A percentile compares a stretch with the other conserved stretches of the same genome.
Evolutionary conservation across 2,888 invertebrate species (phyloP).

Genomic region (Leptothorax acervorum): DNA sequence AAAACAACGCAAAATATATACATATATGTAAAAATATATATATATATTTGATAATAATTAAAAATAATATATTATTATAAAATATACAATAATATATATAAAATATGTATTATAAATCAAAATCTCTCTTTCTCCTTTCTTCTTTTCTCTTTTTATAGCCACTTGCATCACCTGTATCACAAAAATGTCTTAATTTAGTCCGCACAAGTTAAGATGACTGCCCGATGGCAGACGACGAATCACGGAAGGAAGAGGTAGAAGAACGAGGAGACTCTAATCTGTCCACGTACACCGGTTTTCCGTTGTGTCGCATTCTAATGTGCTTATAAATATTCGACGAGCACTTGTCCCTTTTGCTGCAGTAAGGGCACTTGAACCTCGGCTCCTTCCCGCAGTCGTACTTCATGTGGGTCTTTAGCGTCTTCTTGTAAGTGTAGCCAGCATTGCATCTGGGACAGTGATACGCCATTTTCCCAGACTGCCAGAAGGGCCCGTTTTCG

Average conservation of each 20-base stretch:
- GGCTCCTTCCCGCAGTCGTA: constrained; percentile 86
- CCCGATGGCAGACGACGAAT: constrained; percentile 6
- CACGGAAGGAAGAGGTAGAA: constrained; percentile 1
- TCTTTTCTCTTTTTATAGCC: constrained; percentile 1
- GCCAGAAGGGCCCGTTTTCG: constrained; percentile 77
- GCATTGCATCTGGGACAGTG: constrained; percentile 85
- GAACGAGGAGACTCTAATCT: constrained; percentile 68
- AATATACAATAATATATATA: background rate
- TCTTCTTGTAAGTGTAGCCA: constrained; percentile 84
- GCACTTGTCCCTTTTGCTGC: constrained; percentile 87
- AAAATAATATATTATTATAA: background rate
- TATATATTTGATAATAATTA: background rate
- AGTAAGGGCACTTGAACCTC: constrained; percentile 85
- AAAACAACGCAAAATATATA: background rate
- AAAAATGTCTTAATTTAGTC: constrained; percentile 18
- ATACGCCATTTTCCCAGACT: constrained; percentile 79
- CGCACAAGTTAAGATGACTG: constrained; percentile 22
- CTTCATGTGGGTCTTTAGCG: constrained; percentile 85
- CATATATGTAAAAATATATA: background rate
- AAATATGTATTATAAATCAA: background rate
- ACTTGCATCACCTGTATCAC: constrained; percentile 14
- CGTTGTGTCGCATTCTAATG: constrained; percentile 81
- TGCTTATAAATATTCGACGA: constrained; percentile 84
- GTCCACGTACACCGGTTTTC: constrained; percentile 82
- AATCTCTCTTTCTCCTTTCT: background rate